Percentiles rank a stretch among this genome's conserved stretches.
Evolutionary conservation across 2,113 vertebrate species (phyloP).

Genomic region (Microcebus murinus): DNA sequence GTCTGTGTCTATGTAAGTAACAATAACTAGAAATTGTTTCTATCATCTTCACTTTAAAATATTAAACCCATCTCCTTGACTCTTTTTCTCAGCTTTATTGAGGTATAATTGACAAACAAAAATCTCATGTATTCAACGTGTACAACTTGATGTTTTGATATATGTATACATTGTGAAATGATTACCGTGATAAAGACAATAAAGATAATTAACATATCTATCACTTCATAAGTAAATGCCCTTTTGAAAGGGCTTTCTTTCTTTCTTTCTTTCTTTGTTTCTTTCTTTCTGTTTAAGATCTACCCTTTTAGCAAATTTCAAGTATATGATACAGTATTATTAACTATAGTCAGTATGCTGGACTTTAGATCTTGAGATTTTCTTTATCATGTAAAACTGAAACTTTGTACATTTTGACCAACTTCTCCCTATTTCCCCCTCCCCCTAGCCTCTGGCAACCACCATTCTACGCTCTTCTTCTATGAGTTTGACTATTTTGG

Average conservation of each 20-base stretch:
- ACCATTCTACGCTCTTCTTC: neutral
- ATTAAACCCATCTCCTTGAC: neutral
- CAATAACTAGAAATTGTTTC: neutral
- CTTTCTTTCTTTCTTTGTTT: no score
- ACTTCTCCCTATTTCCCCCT: neutral
- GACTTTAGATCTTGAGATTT: neutral
- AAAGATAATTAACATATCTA: neutral
- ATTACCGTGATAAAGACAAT: neutral
- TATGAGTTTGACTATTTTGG: neutral
- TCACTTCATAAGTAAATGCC: neutral
- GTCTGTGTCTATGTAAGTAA: neutral
- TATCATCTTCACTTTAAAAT: neutral
- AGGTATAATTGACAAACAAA: neutral
- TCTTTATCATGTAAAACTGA: neutral
- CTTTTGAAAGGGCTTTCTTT: neutral
- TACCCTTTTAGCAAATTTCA: neutral
- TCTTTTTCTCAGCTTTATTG: neutral
- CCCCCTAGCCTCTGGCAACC: neutral
- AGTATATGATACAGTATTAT: neutral
- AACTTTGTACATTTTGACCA: neutral
- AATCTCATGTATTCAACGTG: neutral
- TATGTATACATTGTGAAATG: neutral
- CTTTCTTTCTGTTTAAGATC: neutral
- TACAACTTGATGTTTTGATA: neutral
- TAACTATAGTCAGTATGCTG: neutral